Percentiles rank a stretch among this genome's conserved stretches.
These are phyloP conservation scores for Aphelocoma californica DNA, from an alignment of 2,797 vertebrate genomes.

Conservation along the genomic window DNA sequence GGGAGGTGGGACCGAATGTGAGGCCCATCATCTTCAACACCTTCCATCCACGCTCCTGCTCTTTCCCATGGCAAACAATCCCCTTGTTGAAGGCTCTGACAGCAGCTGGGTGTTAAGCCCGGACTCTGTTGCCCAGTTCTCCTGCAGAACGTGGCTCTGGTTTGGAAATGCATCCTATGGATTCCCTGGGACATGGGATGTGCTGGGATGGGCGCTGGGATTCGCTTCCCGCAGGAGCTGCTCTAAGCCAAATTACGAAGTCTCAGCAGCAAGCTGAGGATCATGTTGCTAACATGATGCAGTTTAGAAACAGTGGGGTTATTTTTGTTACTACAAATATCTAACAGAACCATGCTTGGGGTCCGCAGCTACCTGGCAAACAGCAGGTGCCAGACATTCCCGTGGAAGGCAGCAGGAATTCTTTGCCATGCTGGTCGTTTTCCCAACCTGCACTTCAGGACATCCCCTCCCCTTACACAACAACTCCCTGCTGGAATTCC, in stretches of 20 bases:
- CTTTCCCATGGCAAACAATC: neutral
- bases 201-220: neutral
- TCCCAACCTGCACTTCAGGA: neutral
- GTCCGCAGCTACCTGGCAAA: neutral
- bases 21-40: neutral
- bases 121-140: neutral
- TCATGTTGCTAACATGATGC: neutral
- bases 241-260: neutral
- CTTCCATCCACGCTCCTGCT: neutral
- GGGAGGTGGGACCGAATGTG: neutral
- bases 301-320: neutral
- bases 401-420: neutral
- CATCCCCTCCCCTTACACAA: neutral
- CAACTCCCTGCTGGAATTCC: neutral
- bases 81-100: neutral
- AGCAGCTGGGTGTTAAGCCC: neutral
- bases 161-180: neutral
- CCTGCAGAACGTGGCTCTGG: neutral
- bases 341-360: neutral
- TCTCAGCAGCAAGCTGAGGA: neutral
- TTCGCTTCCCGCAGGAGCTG: neutral
- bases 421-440: accelerated
- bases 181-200: neutral
- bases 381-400: neutral
- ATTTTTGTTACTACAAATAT: neutral